Evolutionary conservation across 2,113 vertebrate species (phyloP).

Genomic region (Ictidomys tridecemlineatus): DNA sequence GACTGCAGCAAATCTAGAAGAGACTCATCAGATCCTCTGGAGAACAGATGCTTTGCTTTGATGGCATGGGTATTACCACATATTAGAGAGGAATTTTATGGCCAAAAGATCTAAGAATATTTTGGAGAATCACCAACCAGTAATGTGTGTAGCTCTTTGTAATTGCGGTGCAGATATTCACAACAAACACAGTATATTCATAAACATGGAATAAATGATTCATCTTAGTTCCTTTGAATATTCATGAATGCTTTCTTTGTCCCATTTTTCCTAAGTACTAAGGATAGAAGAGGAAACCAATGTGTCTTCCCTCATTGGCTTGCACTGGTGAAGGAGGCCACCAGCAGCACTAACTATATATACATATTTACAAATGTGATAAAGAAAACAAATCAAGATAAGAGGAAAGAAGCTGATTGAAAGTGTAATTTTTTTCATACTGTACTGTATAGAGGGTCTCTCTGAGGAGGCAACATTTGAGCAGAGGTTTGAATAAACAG

Average conservation of each 20-base stretch:
- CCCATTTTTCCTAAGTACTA: neutral
- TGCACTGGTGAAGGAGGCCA: neutral
- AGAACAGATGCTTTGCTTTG: neutral
- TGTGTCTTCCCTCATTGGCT: neutral
- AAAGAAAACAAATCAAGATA: neutral
- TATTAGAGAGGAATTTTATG: neutral
- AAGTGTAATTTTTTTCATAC: neutral
- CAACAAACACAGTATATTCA: neutral
- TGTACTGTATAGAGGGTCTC: fast-evolving
- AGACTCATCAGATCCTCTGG: neutral
- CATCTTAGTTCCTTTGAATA: neutral
- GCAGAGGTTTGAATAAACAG: slow-evolving; percentile 15
- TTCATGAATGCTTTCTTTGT: neutral
- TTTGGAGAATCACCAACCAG: neutral
- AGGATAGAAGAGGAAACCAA: neutral
- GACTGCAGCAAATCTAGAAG: neutral
- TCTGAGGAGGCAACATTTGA: neutral
- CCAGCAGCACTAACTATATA: neutral
- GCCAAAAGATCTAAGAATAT: neutral
- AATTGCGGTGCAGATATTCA: neutral
- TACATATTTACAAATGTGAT: neutral
- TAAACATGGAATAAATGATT: neutral
- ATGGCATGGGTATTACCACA: neutral
- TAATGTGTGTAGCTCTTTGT: neutral
- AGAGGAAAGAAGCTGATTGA: neutral